A percentile compares a stretch with the other conserved stretches of the same genome.
Evolutionary conservation across 1,140 invertebrate genomes (phyloP).

Genomic region (Acromyrmex heyeri): DNA sequence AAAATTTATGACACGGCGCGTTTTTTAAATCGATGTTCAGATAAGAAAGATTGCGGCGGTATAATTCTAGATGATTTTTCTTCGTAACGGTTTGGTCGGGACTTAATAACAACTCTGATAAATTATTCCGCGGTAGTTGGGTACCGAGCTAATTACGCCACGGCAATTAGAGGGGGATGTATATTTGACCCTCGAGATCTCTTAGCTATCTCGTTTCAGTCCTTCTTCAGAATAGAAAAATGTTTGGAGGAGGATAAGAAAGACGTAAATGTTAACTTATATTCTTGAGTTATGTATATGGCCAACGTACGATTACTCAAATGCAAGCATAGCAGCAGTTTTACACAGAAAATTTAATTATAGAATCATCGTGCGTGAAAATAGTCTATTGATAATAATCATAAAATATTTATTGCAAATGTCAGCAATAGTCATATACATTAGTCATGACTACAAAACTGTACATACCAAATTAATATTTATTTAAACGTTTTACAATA

Average conservation of each 20-base stretch:
- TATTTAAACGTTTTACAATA: slow-evolving; percentile 49
- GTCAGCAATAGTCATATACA: not conserved
- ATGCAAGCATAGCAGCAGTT: not conserved
- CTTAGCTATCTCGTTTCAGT: slow-evolving; percentile 61
- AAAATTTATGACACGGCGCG: slow-evolving; percentile 44
- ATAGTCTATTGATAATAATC: slow-evolving; percentile 11
- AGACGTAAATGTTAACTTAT: slow-evolving; percentile 16
- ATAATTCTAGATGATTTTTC: slow-evolving; percentile 57
- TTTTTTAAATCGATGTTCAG: slow-evolving; percentile 61
- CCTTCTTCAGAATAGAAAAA: slow-evolving; percentile 22
- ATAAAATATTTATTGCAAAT: slow-evolving; percentile 26
- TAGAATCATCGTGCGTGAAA: not conserved
- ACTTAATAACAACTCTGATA: slow-evolving; percentile 73
- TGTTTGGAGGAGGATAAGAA: not conserved
- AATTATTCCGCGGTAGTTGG: slow-evolving; percentile 70
- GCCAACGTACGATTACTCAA: not conserved
- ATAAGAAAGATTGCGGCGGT: slow-evolving; percentile 50
- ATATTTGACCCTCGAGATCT: slow-evolving; percentile 76
- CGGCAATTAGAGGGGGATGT: slow-evolving; percentile 73
- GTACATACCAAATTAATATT: slow-evolving; percentile 33
- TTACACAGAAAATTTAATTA: not conserved
- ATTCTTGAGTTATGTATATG: not conserved
- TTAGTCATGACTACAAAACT: not conserved
- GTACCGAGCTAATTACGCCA: slow-evolving; percentile 68
- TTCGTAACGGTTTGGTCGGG: slow-evolving; percentile 54